Conservation (phyloP, 2,113 vertebrate genomes). For the Apaloderma vittatum region DNA sequence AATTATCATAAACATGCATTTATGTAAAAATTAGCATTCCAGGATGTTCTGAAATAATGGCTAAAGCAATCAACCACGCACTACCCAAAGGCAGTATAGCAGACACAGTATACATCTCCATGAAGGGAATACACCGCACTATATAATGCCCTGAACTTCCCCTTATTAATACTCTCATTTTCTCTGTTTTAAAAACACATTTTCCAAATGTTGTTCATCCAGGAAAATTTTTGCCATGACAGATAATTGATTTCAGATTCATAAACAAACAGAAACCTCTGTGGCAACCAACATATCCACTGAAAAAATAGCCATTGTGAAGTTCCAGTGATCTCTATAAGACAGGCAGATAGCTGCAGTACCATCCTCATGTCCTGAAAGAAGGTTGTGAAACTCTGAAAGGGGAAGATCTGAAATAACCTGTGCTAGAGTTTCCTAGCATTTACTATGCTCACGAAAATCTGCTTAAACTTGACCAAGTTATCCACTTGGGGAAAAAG, state of each 20-base stretch:
- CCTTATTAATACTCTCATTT: background rate
- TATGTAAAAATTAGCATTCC: background rate
- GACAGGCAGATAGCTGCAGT: background rate
- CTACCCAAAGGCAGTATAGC: background rate
- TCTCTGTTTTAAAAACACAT: background rate
- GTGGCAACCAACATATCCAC: background rate
- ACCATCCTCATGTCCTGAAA: background rate
- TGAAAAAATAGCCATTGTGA: background rate
- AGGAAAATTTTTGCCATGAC: background rate
- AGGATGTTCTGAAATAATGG: background rate
- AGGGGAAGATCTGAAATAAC: background rate
- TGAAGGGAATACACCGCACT: too few relatives aligned
- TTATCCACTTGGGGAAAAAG: background rate
- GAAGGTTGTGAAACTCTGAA: background rate
- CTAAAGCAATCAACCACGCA: background rate
- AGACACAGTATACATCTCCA: too few relatives aligned
- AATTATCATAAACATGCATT: background rate
- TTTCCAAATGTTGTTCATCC: background rate
- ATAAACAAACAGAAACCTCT: conserved; percentile 14
- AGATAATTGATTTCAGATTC: conserved; percentile 39
- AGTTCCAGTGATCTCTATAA: background rate
- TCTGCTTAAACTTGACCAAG: background rate
- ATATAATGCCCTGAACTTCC: background rate
- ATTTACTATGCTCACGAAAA: background rate
- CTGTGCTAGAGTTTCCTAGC: background rate